These are phyloP conservation scores for Enteromius viviparus DNA, from an alignment of 2,797 vertebrate species.

Conservation along the genomic window DNA sequence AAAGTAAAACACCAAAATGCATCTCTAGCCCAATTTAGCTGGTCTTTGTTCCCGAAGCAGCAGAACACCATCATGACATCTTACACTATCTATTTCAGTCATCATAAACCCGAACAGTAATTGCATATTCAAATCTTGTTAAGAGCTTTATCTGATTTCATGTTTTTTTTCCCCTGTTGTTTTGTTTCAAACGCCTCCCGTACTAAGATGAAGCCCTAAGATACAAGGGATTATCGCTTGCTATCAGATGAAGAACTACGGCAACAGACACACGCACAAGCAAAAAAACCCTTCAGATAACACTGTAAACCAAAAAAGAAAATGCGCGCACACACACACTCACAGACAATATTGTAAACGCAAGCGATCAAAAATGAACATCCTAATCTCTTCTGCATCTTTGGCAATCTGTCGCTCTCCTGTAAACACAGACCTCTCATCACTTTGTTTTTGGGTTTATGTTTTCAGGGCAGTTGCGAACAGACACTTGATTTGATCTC, in stretches of 20 bases:
- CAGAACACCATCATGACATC: slow-evolving; percentile 56
- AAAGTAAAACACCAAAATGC: slow-evolving; percentile 30
- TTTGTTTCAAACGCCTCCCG: slow-evolving; percentile 60
- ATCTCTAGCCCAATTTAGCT: slow-evolving; percentile 14
- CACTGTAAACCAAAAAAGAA: slow-evolving; percentile 58
- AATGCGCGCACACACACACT: neutral
- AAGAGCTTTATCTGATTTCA: slow-evolving; percentile 70
- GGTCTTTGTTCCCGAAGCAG: slow-evolving; percentile 19
- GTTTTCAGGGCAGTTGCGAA: slow-evolving; percentile 2
- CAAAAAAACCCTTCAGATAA: slow-evolving; percentile 60
- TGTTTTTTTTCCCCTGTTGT: slow-evolving; percentile 65
- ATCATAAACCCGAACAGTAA: slow-evolving; percentile 62
- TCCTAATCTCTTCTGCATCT: slow-evolving; percentile 70
- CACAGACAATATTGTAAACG: slow-evolving; percentile 61
- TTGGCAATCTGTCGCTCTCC: slow-evolving; percentile 62
- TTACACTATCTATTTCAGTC: slow-evolving; percentile 64
- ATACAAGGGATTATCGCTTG: slow-evolving; percentile 69
- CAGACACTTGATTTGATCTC: slow-evolving; percentile 27
- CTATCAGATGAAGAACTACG: slow-evolving; percentile 55
- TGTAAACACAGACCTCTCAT: slow-evolving; percentile 50
- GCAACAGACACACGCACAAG: slow-evolving; percentile 56
- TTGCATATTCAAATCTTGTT: slow-evolving; percentile 71
- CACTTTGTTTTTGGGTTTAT: slow-evolving; percentile 26
- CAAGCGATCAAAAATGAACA: slow-evolving; percentile 68
- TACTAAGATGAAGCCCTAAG: slow-evolving; percentile 68